phyloP scores from a whole-genome alignment of 2,888 invertebrate species.

The Drosophila buzzatii region DNA sequence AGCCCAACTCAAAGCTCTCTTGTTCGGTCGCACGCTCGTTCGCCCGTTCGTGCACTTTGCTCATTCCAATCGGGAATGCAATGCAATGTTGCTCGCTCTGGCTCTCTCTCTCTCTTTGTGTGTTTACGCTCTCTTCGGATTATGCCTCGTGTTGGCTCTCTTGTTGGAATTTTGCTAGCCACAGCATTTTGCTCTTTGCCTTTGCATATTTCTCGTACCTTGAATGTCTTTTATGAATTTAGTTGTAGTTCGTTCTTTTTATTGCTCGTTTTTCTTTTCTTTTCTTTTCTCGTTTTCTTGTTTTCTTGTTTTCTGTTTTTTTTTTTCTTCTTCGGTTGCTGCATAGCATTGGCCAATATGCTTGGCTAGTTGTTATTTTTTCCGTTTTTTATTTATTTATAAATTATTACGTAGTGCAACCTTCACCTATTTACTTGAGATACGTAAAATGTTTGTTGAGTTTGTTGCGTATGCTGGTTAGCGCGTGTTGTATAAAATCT shows the following conservation, averaged over 20 bases:
- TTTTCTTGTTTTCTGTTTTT: too few species aligned
- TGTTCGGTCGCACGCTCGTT: neutral
- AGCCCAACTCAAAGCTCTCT: conserved; percentile 11
- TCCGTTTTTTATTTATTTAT: conserved; percentile 46
- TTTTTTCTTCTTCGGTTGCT: too few species aligned
- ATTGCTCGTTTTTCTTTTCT: conserved; percentile 9
- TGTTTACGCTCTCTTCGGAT: conserved; percentile 4
- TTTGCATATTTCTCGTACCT: conserved; percentile 71
- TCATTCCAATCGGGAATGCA: conserved; percentile 37
- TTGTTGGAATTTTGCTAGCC: conserved; percentile 51
- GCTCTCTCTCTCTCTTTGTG: neutral
- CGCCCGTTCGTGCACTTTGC: neutral
- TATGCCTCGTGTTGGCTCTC: conserved; percentile 10
- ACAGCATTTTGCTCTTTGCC: conserved; percentile 60
- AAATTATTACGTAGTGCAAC: conserved; percentile 69
- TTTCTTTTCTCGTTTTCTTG: neutral
- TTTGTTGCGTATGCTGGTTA: neutral
- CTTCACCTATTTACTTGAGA: conserved; percentile 66
- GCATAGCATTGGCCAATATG: conserved; percentile 33
- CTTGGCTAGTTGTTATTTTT: conserved; percentile 34
- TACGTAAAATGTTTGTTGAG: conserved; percentile 4
- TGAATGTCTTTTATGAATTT: conserved; percentile 56
- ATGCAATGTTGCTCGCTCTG: conserved; percentile 33
- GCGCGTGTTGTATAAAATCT: neutral
- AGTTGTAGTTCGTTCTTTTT: conserved; percentile 24